phyloP scores from a whole-genome alignment of 1,140 invertebrate species.

The Muscidifurax raptorellus region DNA sequence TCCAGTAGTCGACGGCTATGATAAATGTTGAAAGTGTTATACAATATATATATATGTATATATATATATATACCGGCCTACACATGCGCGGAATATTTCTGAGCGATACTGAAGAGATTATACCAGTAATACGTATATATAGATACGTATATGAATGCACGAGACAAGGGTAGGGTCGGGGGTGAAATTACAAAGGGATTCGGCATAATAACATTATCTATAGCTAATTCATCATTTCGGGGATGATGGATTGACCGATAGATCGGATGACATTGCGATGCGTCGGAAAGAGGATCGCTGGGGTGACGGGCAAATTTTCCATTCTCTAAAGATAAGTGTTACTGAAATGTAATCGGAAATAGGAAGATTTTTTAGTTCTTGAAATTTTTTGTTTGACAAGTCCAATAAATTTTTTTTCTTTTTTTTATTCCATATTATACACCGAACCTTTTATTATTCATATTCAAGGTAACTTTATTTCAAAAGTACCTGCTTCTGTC shows the following conservation, averaged over 20 bases:
- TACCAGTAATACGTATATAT: background rate
- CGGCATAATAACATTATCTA: background rate
- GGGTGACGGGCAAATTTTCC: background rate
- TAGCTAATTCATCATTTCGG: conserved; percentile 1
- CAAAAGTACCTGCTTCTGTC: too few species aligned
- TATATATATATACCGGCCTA: background rate
- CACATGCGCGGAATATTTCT: background rate
- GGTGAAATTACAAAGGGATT: background rate
- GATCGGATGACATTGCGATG: background rate
- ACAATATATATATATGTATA: too few species aligned
- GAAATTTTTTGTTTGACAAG: too few species aligned
- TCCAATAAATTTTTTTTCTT: too few species aligned
- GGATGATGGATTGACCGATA: background rate
- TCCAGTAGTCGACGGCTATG: background rate
- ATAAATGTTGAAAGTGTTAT: conserved; percentile 10
- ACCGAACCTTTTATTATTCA: too few species aligned
- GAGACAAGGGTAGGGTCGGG: background rate
- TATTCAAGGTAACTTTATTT: too few species aligned
- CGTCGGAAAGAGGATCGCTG: background rate
- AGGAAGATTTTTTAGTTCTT: too few species aligned
- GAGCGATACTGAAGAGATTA: background rate
- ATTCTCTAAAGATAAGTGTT: too few species aligned
- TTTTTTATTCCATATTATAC: too few species aligned
- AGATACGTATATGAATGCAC: background rate
- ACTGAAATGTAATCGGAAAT: too few species aligned